Base-by-base conservation (phyloP, 1,140 invertebrate genomes). In the Subanguina moxae region DNA sequence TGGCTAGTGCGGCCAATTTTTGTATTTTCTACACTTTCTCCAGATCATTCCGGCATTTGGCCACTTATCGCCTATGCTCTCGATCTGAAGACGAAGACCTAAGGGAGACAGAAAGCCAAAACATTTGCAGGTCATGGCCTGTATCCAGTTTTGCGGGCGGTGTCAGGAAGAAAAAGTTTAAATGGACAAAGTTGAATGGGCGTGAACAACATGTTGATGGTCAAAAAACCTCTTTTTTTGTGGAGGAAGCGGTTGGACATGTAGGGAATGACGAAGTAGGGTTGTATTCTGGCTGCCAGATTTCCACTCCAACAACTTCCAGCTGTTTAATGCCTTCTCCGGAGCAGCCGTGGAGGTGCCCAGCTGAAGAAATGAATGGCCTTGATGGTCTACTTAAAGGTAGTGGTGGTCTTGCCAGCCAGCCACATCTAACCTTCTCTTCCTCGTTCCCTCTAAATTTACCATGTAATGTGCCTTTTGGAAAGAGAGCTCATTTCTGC, bases 1-100 rank as follows among this genome's bases (percentile, higher is more conserved):
- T 62, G 19, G 48, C 73, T n/a, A 68, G 63, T 62, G 46, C 74
- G 38, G 64, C 64, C 27, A 77, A 77, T 61, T 74, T 76, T 45
- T 71, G 73, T 32, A 74, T 76, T 57, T 77, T 73, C 62, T 76
- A 72, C 61, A 42, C 62, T 58, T 64, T 71, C 38, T 70, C 72
- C 38, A 46, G 32, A 30, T 68, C 68, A 30, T 74, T 77, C 59
- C 65, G 71, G 23, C 48, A 25, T 52, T 32, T 46, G 21, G n/a
- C 21, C 67, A 30, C 32, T 46, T 56, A 21, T 52, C 17, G 48
- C 3, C n/a, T 52, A 52, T 52, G n/a, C 23, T 52, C 3, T 15
- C 3, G 48, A 15, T 52, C 23, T 25, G 23, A 15, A 8, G n/a
- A 15, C 23, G 15, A 52, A 25, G 23, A 52, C 23, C 15, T 52